These are phyloP conservation scores for Folsomia candida DNA, from an alignment of 2,888 invertebrate genomes.

Conservation along the genomic window DNA sequence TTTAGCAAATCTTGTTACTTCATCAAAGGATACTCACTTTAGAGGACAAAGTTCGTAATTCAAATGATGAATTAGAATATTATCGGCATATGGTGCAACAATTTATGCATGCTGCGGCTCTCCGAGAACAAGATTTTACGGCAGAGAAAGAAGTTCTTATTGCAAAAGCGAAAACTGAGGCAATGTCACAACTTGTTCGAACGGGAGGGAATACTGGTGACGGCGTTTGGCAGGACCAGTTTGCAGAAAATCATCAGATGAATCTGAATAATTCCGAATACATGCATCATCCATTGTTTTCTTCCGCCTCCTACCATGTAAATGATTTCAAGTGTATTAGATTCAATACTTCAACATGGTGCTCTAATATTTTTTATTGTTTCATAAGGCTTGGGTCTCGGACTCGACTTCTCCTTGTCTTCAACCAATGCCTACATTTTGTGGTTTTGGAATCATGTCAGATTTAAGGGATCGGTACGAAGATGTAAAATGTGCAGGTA, in stretches of 20 bases:
- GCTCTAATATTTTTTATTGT: not conserved
- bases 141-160: not conserved
- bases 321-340: not conserved
- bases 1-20: not conserved
- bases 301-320: not conserved
- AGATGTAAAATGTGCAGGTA: slow-evolving; percentile 26
- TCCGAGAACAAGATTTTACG: not conserved
- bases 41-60: not conserved
- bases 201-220: not conserved
- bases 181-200: not conserved
- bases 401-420: not conserved
- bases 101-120: not conserved
- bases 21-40: not conserved
- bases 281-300: not conserved
- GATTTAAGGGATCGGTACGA: slow-evolving; percentile 36
- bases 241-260: not conserved
- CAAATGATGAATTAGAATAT: not conserved
- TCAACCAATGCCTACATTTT: slow-evolving; percentile 2
- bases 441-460: slow-evolving; percentile 12
- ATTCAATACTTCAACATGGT: not conserved
- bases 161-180: slow-evolving; percentile 6
- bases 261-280: slow-evolving; percentile 2
- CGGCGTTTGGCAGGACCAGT: not conserved
- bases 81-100: not conserved
- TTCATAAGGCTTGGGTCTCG: not conserved